Evolutionary conservation across 2,113 vertebrate genomes (phyloP).

Genomic region (Hoplias malabaricus): DNA sequence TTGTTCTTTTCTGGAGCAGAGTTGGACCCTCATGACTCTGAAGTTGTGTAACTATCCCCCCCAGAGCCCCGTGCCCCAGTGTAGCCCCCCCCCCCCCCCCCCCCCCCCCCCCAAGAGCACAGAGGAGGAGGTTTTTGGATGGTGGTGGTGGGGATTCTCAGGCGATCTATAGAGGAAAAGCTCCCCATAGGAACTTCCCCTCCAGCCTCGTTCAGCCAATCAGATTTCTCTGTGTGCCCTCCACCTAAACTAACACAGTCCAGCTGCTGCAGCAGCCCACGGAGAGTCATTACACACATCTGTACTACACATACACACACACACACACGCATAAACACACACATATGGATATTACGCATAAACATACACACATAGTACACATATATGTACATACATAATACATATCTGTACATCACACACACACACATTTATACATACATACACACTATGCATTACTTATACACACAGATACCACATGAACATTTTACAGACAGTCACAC

Average conservation of each 20-base stretch:
- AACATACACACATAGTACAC: background rate
- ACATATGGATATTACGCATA: background rate
- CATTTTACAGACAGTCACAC: too few relatives aligned
- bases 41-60: background rate
- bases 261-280: background rate
- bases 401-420: too few relatives aligned
- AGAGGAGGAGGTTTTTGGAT: background rate
- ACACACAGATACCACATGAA: background rate
- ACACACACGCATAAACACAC: background rate
- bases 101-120: too few relatives aligned
- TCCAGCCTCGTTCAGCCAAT: background rate
- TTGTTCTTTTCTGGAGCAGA: background rate
- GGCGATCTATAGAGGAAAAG: background rate
- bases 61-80: background rate
- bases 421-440: background rate
- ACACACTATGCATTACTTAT: background rate
- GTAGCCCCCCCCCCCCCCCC: background rate
- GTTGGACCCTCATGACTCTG: background rate
- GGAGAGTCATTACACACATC: slow-evolving; percentile 4
- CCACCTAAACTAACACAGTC: slow-evolving; percentile 4
- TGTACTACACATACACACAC: background rate
- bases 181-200: background rate
- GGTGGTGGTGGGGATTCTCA: background rate
- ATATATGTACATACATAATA: too few relatives aligned
- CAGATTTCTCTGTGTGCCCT: background rate